Percentiles rank a stretch among this genome's conserved stretches.
These are phyloP conservation scores for Phyllostomus hastatus DNA, from an alignment of 2,113 vertebrate genomes.

Conservation along the genomic window DNA sequence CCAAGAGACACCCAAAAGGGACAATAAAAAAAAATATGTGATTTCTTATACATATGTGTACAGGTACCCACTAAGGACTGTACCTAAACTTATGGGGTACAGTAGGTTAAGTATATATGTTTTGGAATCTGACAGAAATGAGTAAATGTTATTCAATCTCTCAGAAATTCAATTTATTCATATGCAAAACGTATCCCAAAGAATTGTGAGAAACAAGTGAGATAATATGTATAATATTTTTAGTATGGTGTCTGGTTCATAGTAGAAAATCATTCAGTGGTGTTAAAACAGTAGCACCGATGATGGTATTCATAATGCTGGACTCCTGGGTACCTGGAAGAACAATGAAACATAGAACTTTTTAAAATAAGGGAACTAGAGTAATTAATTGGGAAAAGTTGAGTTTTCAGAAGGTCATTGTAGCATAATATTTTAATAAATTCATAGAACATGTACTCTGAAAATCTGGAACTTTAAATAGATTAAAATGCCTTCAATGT, in stretches of 20 bases:
- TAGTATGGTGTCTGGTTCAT: not conserved
- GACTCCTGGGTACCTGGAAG: not conserved
- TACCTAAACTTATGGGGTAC: not conserved
- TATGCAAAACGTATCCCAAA: not conserved
- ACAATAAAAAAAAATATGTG: not conserved
- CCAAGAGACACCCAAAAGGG: not conserved
- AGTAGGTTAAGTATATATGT: not conserved
- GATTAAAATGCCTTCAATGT: not conserved
- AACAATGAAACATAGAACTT: not conserved
- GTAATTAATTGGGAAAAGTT: not conserved
- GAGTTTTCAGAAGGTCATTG: conserved; percentile 15
- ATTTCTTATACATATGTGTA: not conserved
- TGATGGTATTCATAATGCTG: not conserved
- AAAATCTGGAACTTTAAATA: conserved; percentile 51
- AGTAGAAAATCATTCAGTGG: not conserved
- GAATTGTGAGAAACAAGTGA: not conserved
- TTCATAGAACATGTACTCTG: not conserved
- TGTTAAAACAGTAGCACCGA: not conserved
- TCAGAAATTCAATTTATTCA: not conserved
- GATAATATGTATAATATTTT: not conserved
- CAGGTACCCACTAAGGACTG: not conserved
- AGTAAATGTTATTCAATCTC: not conserved
- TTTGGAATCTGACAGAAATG: not conserved
- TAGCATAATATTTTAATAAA: conserved; percentile 30
- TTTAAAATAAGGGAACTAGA: not conserved